phyloP scores from a whole-genome alignment of 1,140 invertebrate genomes.

The Drosophila jambulina region DNA sequence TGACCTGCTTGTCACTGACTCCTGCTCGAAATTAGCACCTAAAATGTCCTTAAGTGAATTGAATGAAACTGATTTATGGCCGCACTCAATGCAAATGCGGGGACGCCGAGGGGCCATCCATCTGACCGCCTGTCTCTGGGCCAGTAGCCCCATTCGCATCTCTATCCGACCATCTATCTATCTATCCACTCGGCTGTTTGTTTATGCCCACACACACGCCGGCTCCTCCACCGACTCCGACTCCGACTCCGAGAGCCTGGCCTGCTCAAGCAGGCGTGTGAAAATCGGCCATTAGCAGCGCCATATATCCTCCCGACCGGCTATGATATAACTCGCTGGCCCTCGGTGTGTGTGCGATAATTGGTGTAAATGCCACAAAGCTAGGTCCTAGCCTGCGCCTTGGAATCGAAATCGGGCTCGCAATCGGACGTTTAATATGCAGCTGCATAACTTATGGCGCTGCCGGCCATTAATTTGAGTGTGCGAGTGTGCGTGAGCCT shows the following conservation, averaged over 20 bases:
- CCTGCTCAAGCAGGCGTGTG: constrained; percentile 77
- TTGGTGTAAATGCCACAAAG: constrained; percentile 76
- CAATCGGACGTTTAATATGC: constrained; percentile 66
- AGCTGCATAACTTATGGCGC: constrained; percentile 79
- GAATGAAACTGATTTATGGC: constrained; percentile 79
- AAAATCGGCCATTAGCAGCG: constrained; percentile 79
- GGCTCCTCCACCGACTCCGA: not conserved
- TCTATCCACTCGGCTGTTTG: constrained; percentile 59
- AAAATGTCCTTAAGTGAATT: constrained; percentile 74
- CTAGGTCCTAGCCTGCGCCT: constrained; percentile 19
- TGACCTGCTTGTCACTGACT: constrained; percentile 48
- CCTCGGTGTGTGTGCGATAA: constrained; percentile 55
- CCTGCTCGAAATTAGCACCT: constrained; percentile 66
- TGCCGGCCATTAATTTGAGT: constrained; percentile 75
- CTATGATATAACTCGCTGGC: constrained; percentile 67
- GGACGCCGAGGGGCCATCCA: constrained; percentile 38
- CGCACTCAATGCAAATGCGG: constrained; percentile 79
- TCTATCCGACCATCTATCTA: constrained; percentile 50
- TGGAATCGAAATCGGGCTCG: constrained; percentile 28
- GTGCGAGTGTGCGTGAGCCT: not conserved
- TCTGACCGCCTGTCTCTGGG: constrained; percentile 19
- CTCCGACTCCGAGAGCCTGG: constrained; percentile 9
- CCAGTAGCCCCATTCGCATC: constrained; percentile 24
- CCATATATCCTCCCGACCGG: constrained; percentile 71
- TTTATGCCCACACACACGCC: constrained; percentile 47